Conservation (phyloP, 2,113 vertebrate genomes). For the Verasper variegatus region DNA sequence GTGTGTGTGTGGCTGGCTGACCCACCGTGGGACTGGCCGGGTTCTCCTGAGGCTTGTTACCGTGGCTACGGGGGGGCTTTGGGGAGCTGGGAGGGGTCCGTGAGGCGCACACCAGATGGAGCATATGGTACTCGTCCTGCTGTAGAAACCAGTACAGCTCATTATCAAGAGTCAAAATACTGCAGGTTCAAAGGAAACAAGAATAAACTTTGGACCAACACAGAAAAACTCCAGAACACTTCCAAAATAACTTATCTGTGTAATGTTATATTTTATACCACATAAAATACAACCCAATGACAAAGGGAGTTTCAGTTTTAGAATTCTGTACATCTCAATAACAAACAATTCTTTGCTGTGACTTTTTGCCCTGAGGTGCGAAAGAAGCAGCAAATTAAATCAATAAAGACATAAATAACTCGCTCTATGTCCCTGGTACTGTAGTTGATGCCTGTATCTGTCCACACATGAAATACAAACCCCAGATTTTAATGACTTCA, state of each 20-base stretch:
- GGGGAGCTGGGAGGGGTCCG: constrained; percentile 80
- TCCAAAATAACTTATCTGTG: background rate
- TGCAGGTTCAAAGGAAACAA: no score
- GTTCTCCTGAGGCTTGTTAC: constrained; percentile 67
- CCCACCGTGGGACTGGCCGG: constrained; percentile 61
- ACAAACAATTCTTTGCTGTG: no score
- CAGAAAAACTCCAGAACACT: no score
- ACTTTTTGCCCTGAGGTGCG: no score
- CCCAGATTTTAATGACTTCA: background rate
- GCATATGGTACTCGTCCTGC: constrained; percentile 85
- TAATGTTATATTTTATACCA: background rate
- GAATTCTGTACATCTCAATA: no score
- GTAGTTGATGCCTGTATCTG: no score
- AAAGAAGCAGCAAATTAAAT: no score
- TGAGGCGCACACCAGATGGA: constrained; percentile 83
- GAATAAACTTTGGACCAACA: background rate
- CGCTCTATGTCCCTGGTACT: no score
- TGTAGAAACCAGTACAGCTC: constrained; percentile 48
- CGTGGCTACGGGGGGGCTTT: constrained; percentile 56
- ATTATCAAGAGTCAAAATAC: constrained; percentile 14
- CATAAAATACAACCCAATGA: background rate
- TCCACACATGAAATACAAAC: no score
- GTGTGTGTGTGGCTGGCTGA: background rate
- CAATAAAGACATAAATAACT: no score
- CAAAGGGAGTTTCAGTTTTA: background rate